These are phyloP conservation scores for Eudemis profundana DNA, from an alignment of 2,888 invertebrate species.

Conservation along the genomic window DNA sequence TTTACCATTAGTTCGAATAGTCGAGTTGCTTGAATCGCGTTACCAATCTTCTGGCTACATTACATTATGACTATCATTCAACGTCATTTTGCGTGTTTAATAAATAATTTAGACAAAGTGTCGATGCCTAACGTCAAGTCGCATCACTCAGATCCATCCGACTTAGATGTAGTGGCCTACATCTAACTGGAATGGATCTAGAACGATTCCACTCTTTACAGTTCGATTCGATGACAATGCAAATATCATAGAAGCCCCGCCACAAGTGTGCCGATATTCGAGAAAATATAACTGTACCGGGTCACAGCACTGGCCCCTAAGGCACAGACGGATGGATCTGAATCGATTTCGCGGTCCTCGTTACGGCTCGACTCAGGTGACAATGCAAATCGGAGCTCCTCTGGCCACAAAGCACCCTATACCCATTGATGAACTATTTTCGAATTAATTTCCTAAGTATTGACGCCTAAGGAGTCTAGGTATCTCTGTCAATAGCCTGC, in stretches of 20 bases:
- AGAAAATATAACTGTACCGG: neutral
- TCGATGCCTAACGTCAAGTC: neutral
- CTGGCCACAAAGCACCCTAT: slow-evolving; percentile 41
- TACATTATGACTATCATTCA: no score
- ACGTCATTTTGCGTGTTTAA: no score
- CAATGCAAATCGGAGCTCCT: slow-evolving; percentile 69
- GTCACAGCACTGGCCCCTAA: slow-evolving; percentile 18
- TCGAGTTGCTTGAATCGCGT: no score
- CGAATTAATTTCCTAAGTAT: slow-evolving; percentile 40
- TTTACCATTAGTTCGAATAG: no score
- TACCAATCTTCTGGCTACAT: no score
- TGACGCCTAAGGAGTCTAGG: slow-evolving; percentile 2
- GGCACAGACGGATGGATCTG: slow-evolving; percentile 54
- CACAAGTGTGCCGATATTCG: slow-evolving; percentile 22
- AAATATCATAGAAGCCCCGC: slow-evolving; percentile 19
- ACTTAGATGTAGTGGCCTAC: no score
- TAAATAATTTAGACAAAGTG: no score
- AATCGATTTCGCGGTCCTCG: slow-evolving; percentile 59
- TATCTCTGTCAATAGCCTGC: neutral
- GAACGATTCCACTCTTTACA: slow-evolving; percentile 2
- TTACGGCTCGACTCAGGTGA: slow-evolving; percentile 55
- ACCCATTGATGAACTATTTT: slow-evolving; percentile 48
- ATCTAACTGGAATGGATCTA: no score
- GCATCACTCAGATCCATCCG: slow-evolving; percentile 8
- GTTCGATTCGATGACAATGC: slow-evolving; percentile 14